Base-by-base conservation (phyloP, 2,888 invertebrate genomes). In the Eupithecia abbreviata region DNA sequence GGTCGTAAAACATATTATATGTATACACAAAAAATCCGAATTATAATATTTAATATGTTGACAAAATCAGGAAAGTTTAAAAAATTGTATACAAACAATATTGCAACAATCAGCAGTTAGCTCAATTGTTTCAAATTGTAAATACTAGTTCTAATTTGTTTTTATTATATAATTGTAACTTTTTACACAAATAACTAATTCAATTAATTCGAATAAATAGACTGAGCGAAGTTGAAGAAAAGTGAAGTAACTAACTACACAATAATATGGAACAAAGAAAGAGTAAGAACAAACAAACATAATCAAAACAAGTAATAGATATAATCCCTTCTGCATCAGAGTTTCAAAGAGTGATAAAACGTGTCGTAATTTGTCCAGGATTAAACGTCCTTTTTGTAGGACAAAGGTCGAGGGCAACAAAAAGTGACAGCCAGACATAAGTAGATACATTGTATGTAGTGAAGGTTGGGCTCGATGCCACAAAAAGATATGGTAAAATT, bases 341-440 rank as follows among this genome's bases (percentile, higher is more conserved):
- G 69, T 47, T 69, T 49, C 69, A 30, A 30, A 30, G 43, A 72
- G 71, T 62, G 42, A 72, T 72, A 72, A 30, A 72, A 58, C 30
- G 30, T 62, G 18, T 42, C 68, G 70, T 74, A 72, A 76, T 77
- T 77, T 74, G 75, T 73, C 75, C 71, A 70, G 73, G 74, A 76
- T 78, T 73, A 76, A 77, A 77, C 71, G 72, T 72, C 79, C 75
- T 79, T 76, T 79, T 68, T 71, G 72, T 70, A 72, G 75, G 69
- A 47, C 76, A 80, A 68, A 76, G 81, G 79, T 78, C 74, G 76
- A 72, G 76, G 71, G 73, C 65, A 74, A 77, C 79, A 82, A 82
- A 82, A 82, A 82, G 77, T 73, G 78, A 79, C 78, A 74, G 76
- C 67, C 66, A 78, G 77, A 80, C 80, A 77, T 78, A 78, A 75